Conservation (phyloP, 2,888 invertebrate genomes). For the Theretra japonica region DNA sequence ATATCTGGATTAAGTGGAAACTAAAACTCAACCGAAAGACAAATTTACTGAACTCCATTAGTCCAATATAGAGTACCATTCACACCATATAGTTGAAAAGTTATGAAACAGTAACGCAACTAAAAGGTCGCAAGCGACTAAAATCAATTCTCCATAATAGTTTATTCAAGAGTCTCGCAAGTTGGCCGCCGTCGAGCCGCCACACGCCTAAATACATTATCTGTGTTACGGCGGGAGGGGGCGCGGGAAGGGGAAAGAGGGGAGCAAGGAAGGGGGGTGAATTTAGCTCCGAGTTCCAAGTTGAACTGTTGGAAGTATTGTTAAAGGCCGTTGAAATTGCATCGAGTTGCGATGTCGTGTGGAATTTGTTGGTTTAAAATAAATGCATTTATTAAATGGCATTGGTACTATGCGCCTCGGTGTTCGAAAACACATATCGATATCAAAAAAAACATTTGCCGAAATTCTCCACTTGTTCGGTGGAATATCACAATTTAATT, state of each 20-base stretch:
- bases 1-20: no score
- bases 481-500: no score
- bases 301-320: slow-evolving; percentile 13
- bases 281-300: neutral
- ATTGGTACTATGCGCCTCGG: no score
- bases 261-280: neutral
- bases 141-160: slow-evolving; percentile 24
- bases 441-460: no score
- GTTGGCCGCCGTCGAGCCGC: slow-evolving; percentile 1
- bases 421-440: no score
- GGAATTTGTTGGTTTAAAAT: neutral
- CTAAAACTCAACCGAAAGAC: no score
- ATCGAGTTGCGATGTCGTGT: neutral
- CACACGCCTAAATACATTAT: slow-evolving; percentile 15
- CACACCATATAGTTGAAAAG: neutral
- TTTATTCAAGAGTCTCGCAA: slow-evolving; percentile 23
- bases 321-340: slow-evolving; percentile 19
- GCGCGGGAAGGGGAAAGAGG: neutral
- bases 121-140: slow-evolving; percentile 4
- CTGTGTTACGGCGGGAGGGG: neutral
- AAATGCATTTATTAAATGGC: neutral
- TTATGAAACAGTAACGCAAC: slow-evolving; percentile 4
- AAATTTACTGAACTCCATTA: no score
- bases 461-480: no score
- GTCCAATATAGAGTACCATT: neutral